Conservation (phyloP, 2,888 invertebrate genomes). For the Norana najaformis region DNA sequence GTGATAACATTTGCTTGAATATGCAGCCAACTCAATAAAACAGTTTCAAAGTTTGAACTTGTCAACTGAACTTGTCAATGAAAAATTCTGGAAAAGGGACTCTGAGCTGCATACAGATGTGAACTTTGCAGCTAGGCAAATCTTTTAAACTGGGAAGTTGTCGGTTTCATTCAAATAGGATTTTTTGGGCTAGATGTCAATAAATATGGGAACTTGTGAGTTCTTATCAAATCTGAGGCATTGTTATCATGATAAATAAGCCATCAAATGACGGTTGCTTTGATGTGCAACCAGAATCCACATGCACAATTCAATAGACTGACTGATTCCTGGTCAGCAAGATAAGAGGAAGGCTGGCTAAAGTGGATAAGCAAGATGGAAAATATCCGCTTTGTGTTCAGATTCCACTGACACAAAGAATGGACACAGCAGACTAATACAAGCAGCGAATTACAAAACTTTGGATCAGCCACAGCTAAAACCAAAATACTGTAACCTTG, state of each 20-base stretch:
- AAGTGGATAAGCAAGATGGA: not conserved
- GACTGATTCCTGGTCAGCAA: not conserved
- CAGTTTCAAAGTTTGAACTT: not conserved
- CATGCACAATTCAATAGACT: not conserved
- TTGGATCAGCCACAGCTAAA: too few relatives aligned
- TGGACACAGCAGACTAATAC: not conserved
- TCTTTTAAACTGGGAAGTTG: not conserved
- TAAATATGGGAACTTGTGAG: not conserved
- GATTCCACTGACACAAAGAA: not conserved
- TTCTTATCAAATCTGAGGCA: not conserved
- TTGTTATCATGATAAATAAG: not conserved
- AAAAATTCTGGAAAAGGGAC: not conserved
- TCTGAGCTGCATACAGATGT: not conserved
- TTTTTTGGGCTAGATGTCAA: not conserved
- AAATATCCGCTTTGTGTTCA: not conserved
- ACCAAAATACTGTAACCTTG: not conserved
- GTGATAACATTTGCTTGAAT: not conserved
- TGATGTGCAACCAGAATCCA: not conserved
- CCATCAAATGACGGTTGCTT: not conserved
- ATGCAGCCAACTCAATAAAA: not conserved
- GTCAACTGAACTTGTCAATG: not conserved
- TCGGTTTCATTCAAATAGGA: not conserved
- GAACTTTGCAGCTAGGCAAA: not conserved
- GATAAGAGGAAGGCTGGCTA: not conserved
- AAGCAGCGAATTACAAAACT: too few relatives aligned